A percentile compares a stretch with the other conserved stretches of the same genome.
Evolutionary conservation across 2,113 vertebrate species (phyloP).

Genomic region (Scortum barcoo): DNA sequence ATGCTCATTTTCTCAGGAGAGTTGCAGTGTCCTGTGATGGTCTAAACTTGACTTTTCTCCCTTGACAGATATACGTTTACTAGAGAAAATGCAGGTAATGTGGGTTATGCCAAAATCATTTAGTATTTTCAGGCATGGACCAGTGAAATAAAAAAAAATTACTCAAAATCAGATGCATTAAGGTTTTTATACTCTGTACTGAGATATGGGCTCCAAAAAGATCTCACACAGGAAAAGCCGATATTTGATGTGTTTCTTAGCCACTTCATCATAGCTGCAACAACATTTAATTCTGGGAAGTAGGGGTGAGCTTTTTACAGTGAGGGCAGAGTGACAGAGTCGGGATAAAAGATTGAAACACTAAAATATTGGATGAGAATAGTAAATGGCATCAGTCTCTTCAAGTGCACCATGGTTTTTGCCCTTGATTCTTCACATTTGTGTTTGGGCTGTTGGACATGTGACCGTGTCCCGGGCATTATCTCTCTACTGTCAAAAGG

Average conservation of each 20-base stretch:
- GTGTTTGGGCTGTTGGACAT: slow-evolving; percentile 13
- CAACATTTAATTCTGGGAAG: slow-evolving; percentile 49
- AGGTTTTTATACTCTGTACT: slow-evolving; percentile 17
- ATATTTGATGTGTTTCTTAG: slow-evolving; percentile 34
- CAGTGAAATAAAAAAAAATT: background rate
- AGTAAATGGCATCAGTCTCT: slow-evolving; percentile 40
- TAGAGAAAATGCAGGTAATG: background rate
- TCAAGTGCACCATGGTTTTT: slow-evolving; percentile 4
- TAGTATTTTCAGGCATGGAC: background rate
- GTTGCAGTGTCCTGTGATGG: background rate
- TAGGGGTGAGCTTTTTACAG: slow-evolving; percentile 32
- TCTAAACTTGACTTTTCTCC: background rate
- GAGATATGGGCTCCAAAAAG: slow-evolving; percentile 23
- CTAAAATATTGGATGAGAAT: slow-evolving; percentile 34
- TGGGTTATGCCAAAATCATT: slow-evolving; percentile 5
- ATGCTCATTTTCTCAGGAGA: background rate
- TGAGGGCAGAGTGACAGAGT: slow-evolving; percentile 36
- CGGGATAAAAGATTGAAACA: slow-evolving; percentile 6
- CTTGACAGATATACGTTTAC: background rate
- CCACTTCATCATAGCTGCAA: slow-evolving; percentile 10
- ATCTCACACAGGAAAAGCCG: slow-evolving; percentile 6
- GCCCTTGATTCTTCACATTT: slow-evolving; percentile 45
- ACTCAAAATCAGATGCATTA: background rate
- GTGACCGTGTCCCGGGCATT: slow-evolving; percentile 3
- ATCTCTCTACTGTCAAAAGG: background rate